These are phyloP conservation scores for Catharus minimus DNA, from an alignment of 2,113 vertebrate species.

Conservation along the genomic window DNA sequence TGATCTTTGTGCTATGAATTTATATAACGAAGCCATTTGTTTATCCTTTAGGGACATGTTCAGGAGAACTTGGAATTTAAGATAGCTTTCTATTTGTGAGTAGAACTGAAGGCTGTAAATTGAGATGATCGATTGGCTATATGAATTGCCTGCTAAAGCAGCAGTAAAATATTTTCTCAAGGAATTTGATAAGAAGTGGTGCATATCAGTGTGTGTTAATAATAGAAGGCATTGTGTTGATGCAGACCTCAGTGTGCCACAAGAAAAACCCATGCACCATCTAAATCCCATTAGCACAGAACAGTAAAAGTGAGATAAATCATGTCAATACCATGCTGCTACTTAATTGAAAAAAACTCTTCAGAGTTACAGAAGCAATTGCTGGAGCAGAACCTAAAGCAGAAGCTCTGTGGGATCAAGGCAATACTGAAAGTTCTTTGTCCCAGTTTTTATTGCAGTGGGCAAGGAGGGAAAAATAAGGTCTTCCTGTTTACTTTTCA, in stretches of 20 bases:
- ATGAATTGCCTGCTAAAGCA: not conserved
- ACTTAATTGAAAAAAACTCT: not conserved
- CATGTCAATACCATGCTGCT: not conserved
- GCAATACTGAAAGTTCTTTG: not conserved
- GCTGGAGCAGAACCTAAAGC: not conserved
- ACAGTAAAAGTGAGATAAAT: conserved; percentile 20
- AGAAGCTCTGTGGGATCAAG: not conserved
- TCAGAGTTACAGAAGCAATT: not conserved
- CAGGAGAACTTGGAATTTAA: not conserved
- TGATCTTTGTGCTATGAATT: not conserved
- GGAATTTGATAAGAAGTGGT: not conserved
- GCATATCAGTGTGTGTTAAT: not conserved
- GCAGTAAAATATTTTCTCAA: conserved; percentile 7
- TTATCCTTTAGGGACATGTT: not conserved
- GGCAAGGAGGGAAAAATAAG: not conserved
- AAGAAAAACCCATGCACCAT: not conserved
- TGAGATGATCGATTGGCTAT: not conserved
- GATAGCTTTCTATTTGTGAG: not conserved
- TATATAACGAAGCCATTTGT: not conserved
- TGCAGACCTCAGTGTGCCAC: not conserved
- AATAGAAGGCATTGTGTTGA: not conserved
- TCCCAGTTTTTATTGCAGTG: not conserved
- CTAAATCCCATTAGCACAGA: conserved; percentile 22
- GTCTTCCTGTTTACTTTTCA: not conserved
- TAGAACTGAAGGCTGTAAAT: not conserved